Conservation (phyloP, 64 coral and sea anemone genomes). For the Dendronephthya gigantea region DNA sequence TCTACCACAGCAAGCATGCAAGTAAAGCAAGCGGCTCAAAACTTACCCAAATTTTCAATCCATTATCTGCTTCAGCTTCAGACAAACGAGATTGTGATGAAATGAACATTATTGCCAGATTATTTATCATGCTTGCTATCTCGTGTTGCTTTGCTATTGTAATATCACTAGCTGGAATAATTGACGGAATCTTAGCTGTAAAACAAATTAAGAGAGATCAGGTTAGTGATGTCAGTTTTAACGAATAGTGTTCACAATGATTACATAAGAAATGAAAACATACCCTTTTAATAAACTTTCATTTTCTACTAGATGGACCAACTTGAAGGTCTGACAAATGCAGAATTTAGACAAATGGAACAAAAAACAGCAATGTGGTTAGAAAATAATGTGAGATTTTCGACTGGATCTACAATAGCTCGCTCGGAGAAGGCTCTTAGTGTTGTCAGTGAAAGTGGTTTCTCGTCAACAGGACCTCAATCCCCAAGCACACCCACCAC, state of each 20-base stretch:
- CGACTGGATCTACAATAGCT: background rate
- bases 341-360: slow-evolving; percentile 16
- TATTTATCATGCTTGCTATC: background rate
- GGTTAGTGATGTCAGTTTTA: background rate
- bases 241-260: too few species aligned
- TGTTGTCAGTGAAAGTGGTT: background rate
- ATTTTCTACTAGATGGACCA: background rate
- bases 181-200: background rate
- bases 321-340: background rate
- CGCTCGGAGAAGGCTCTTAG: background rate
- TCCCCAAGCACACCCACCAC: background rate
- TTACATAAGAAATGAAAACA: too few species aligned
- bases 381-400: slow-evolving; percentile 4
- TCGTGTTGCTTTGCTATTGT: background rate
- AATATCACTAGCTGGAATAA: background rate
- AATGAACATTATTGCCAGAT: background rate
- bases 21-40: background rate
- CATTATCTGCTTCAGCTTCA: background rate
- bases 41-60: background rate
- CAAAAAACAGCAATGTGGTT: slow-evolving; percentile 17
- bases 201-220: background rate
- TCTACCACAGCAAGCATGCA: background rate
- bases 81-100: background rate
- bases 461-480: background rate
- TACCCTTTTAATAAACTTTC: background rate